phyloP scores from a whole-genome alignment of 2,888 invertebrate species.

The Icerya purchasi region DNA sequence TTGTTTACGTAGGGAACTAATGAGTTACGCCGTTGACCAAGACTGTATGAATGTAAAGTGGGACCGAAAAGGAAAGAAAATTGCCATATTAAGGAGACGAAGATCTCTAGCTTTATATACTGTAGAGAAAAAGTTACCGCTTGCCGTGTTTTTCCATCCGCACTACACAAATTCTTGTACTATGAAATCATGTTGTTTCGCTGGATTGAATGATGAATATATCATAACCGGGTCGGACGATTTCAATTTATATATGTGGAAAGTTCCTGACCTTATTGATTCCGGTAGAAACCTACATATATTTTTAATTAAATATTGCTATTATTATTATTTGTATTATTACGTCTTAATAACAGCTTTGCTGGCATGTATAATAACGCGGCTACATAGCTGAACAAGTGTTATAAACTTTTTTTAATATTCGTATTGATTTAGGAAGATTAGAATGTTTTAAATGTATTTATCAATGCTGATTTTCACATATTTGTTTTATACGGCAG shows the following conservation, averaged over 20 bases:
- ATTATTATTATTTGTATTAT: too few relatives aligned
- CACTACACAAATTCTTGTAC: conserved; percentile 91
- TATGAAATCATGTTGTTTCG: conserved; percentile 91
- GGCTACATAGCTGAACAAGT: too few relatives aligned
- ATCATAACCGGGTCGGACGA: conserved; percentile 87
- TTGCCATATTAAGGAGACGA: conserved; percentile 65
- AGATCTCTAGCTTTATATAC: conserved; percentile 60
- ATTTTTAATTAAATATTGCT: background rate
- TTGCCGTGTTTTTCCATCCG: conserved; percentile 72
- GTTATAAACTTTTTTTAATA: too few relatives aligned
- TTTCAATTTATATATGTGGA: conserved; percentile 88
- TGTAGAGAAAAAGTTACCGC: conserved; percentile 40
- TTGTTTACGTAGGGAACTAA: conserved; percentile 46
- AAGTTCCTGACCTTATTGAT: conserved; percentile 37
- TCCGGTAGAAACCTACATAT: background rate
- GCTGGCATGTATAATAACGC: too few relatives aligned
- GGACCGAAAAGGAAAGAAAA: conserved; percentile 49
- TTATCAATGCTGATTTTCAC: too few relatives aligned
- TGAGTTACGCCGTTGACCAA: conserved; percentile 47
- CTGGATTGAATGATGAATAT: conserved; percentile 70
- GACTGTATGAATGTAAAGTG: conserved; percentile 87
- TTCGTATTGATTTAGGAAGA: too few relatives aligned
- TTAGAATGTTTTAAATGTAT: too few relatives aligned
- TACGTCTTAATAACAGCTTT: too few relatives aligned
- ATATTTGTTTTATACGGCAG: too few relatives aligned